Base-by-base conservation (phyloP, 2,797 vertebrate genomes). In the Lithobates sylvaticus region DNA sequence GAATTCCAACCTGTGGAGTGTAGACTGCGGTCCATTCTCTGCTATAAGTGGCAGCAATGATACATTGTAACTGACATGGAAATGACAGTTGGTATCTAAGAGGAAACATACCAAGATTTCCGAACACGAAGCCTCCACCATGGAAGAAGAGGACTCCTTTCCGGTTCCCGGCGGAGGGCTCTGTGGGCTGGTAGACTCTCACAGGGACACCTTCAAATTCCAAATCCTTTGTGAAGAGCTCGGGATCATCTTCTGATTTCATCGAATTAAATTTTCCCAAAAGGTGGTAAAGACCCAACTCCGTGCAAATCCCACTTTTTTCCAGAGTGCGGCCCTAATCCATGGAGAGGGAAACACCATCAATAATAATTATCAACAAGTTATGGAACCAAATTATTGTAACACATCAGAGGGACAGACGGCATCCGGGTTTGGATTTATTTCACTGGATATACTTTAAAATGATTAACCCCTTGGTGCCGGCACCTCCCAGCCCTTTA, bases 91-190 rank as follows among this genome's bases (percentile, higher is more conserved):
- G 42, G 42, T 12, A 10, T 10, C 42, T 44, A 0, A 12, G 2
- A 2, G 42, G 42, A 50, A 50, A 5, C 2, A 50, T 50, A 96
- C 96, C 94, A 83, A 96, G 89, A 75, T 92, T 96, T 64, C 97
- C 96, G 10, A 91, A 0, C 74, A 95, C 32, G 89, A 90, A 94
- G 81, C 95, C 96, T 23, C 96, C 96, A 26, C 96, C 96, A 0
- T 97, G 96, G 90, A 96, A 95, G 90, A 94, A 97, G 16, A 97
- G 5, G 9, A 98, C 86, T 68, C 94, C 97, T 88, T 91, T 93
- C 85, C 93, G 95, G 67, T 84, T 90, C n/a, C 90, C 87, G 0
- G 89, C 71, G 76, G 92, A 88, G 32, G 84, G 78, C 4, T 69
- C 47, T 39, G 91, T 95, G 2, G 95, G 96, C 89, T 95, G 94